Evolutionary conservation across 2,113 vertebrate species (phyloP).

Genomic region (Monopterus albus): DNA sequence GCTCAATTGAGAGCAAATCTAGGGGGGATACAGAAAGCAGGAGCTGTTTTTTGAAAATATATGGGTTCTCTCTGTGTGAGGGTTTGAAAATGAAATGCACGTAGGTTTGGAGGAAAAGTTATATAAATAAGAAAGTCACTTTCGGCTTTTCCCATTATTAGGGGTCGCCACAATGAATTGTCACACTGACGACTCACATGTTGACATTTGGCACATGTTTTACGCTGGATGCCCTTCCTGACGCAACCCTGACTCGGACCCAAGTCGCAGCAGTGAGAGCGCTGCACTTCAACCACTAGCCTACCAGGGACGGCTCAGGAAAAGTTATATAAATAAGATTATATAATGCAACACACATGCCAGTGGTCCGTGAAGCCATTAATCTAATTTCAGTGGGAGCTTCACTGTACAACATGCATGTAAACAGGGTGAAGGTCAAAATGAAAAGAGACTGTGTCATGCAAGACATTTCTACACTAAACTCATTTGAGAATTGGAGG

Average conservation of each 20-base stretch:
- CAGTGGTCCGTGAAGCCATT: slow-evolving; percentile 27
- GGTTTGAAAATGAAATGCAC: slow-evolving; percentile 14
- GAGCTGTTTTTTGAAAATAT: neutral
- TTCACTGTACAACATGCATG: slow-evolving; percentile 9
- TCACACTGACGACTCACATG: too few relatives aligned
- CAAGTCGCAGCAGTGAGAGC: too few relatives aligned
- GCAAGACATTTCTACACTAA: neutral
- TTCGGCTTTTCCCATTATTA: too few relatives aligned
- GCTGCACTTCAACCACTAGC: too few relatives aligned
- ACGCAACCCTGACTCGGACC: too few relatives aligned
- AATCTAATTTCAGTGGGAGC: slow-evolving; percentile 34
- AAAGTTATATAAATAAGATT: slow-evolving; percentile 8
- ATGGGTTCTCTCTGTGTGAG: neutral
- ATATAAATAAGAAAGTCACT: slow-evolving; percentile 3
- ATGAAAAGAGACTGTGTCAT: neutral
- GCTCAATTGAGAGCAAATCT: slow-evolving; percentile 10
- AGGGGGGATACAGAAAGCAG: neutral
- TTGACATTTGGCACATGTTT: too few relatives aligned
- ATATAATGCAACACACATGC: slow-evolving; percentile 34
- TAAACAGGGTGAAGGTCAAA: slow-evolving; percentile 17
- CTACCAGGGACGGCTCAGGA: too few relatives aligned
- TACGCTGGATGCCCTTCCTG: too few relatives aligned
- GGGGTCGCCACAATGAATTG: too few relatives aligned
- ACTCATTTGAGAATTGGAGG: neutral
- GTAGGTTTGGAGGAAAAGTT: slow-evolving; percentile 7